Percentiles rank a stretch among this genome's conserved stretches.
Evolutionary conservation across 2,797 vertebrate species (phyloP).

Genomic region (Ceyx erithaca): DNA sequence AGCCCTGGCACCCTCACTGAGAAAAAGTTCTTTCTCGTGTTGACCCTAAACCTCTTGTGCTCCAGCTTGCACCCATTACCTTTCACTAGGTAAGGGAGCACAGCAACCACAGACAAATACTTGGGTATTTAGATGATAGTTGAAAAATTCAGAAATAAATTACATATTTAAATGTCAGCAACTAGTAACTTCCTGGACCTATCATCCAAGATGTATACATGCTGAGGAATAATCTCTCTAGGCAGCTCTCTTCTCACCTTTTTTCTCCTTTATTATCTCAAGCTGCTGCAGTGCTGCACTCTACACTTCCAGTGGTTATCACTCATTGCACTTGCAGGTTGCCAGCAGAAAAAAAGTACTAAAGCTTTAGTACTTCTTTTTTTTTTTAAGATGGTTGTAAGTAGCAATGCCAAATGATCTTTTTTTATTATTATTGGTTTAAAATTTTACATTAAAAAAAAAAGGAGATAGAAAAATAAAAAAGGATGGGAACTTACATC

Average conservation of each 20-base stretch:
- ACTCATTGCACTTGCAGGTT: neutral
- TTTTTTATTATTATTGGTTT: neutral
- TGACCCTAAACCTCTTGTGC: too few relatives aligned
- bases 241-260: neutral
- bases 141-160: slow-evolving; percentile 10
- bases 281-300: neutral
- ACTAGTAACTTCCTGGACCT: neutral
- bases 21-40: too few relatives aligned
- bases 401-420: neutral
- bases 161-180: neutral
- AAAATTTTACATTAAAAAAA: too few relatives aligned
- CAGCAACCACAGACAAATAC: neutral
- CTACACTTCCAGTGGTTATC: neutral
- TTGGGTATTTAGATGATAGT: neutral
- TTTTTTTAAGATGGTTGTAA: neutral
- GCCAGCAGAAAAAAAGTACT: neutral
- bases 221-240: neutral
- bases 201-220: neutral
- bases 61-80: too few relatives aligned
- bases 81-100: neutral
- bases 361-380: neutral
- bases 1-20: too few relatives aligned
- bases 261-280: neutral
- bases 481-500: neutral
- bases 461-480: neutral